These are phyloP conservation scores for Amphipoea oculea DNA, from an alignment of 2,888 invertebrate genomes.

Conservation along the genomic window DNA sequence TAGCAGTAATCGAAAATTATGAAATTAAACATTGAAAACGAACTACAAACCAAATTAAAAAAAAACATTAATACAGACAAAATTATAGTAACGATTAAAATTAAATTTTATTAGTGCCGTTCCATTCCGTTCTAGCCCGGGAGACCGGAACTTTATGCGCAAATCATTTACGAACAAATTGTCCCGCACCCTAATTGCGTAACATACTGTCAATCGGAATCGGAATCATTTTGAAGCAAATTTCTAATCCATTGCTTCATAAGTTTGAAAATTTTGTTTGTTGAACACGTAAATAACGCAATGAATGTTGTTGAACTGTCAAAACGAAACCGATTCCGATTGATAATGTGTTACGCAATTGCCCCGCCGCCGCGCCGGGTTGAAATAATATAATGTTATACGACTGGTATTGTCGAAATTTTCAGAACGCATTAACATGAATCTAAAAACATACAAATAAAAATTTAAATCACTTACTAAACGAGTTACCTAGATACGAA, in stretches of 20 bases:
- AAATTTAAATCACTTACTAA: neutral
- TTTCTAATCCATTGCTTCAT: no score
- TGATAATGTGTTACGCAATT: no score
- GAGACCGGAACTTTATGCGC: constrained; percentile 73
- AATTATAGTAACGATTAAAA: constrained; percentile 73
- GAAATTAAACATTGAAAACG: neutral
- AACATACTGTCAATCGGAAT: no score
- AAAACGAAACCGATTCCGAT: no score
- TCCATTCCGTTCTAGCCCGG: constrained; percentile 64
- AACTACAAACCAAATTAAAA: neutral
- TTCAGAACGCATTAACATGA: neutral
- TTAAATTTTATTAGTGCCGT: constrained; percentile 73
- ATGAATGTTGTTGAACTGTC: no score
- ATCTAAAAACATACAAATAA: neutral
- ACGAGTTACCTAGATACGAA: neutral
- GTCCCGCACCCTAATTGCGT: no score
- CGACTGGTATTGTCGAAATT: constrained; percentile 72
- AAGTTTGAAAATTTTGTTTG: no score
- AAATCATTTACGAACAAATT: constrained; percentile 78
- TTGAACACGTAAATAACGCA: no score
- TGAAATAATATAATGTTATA: constrained; percentile 78
- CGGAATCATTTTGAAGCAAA: no score
- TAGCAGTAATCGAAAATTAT: neutral
- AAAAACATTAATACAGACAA: constrained; percentile 69
- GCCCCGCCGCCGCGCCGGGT: no score